phyloP scores from a whole-genome alignment of 2,888 invertebrate species.

The Drosophila lacicola region DNA sequence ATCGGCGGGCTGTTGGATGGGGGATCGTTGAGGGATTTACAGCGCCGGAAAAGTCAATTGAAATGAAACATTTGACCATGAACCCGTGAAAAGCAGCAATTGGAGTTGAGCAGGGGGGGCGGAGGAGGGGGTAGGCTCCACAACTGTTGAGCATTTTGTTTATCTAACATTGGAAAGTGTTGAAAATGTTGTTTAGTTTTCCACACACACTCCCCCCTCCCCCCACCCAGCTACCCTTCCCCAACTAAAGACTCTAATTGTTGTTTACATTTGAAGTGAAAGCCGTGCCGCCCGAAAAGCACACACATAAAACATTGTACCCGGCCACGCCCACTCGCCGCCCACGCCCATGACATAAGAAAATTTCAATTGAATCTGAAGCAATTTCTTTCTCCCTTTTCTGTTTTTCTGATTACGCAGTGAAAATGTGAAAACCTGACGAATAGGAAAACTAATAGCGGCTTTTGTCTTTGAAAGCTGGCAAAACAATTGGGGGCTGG shows the following conservation, averaged over 20 bases:
- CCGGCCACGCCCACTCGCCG: conserved; percentile 25
- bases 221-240: conserved; percentile 1
- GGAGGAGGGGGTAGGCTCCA: not conserved
- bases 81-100: conserved; percentile 24
- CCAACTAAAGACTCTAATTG: conserved; percentile 55
- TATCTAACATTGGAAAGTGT: conserved; percentile 65
- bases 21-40: conserved; percentile 66
- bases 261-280: conserved; percentile 73
- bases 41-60: conserved; percentile 50
- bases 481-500: conserved; percentile 48
- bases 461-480: conserved; percentile 68
- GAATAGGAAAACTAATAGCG: conserved; percentile 40
- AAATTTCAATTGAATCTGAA: conserved; percentile 63
- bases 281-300: conserved; percentile 38
- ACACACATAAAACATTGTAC: conserved; percentile 13
- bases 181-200: conserved; percentile 64
- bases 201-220: not conserved
- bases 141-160: conserved; percentile 45
- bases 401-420: conserved; percentile 45
- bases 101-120: too few species aligned
- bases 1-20: conserved; percentile 20
- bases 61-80: conserved; percentile 66
- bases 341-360: conserved; percentile 45
- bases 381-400: conserved; percentile 2
- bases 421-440: conserved; percentile 36